Evolutionary conservation across 2,888 invertebrate genomes (phyloP), one percentile per base, ranked within the genome.

Genomic region (Cataglyphis livida): DNA sequence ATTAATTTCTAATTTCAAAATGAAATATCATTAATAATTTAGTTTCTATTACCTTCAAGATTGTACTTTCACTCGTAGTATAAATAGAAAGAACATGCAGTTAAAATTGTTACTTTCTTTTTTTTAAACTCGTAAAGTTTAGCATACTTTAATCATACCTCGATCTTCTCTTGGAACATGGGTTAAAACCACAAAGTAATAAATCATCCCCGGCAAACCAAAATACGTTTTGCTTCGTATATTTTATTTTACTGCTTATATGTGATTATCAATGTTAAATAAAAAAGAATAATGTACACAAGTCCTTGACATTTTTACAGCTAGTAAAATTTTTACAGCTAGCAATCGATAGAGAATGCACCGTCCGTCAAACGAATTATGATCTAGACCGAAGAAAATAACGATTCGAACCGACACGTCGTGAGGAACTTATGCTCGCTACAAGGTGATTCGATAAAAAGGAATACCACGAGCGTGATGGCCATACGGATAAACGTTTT

Each of bases 401-500:
- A 28, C n/a, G 61, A 73, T 18, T 81, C 81, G 51, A 74, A 38
- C 62, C 75, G 74, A 81, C 74, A 74, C 28, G 74, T 74, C 74
- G 61, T 15, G 35, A 75, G 51, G 62, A 74, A 74, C 74, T 81
- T 74, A 81, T 62, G 54, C 41, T 78, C 7, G 48, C 35, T 21
- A 44, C 48, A 48, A 71, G 83, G 44, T 70, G 35, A n/a, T 41
- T 21, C 25, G 81, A 70, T 84, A 81, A 83, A 88, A 85, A 76
- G 78, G 48, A 84, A 61, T 57, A 81, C 18, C 44, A 44, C 44
- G 59, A 32, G 59, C 66, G 51, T 25, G 81, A 68, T 76, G 84
- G 73, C 79, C 86, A 83, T 66, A 85, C 51, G 84, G 59, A 48
- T 48, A 48, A n/a, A 82, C 85, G 81, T 89, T 89, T 84, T 25